Conservation (phyloP, 2,797 vertebrate species). For the Dryobates pubescens region DNA sequence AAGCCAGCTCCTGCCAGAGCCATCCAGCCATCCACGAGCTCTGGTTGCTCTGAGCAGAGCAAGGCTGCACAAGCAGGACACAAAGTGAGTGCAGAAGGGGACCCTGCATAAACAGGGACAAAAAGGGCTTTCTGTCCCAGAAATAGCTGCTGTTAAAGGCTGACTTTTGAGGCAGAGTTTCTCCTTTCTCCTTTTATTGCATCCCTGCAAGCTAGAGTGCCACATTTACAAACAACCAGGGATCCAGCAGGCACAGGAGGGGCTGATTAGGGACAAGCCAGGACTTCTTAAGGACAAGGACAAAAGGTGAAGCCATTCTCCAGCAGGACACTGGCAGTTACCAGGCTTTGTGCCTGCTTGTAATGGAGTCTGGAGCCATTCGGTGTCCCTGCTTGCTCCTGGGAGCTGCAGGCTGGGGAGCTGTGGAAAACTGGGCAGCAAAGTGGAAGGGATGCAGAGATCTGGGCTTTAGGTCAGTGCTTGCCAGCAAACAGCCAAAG, state of each 20-base stretch:
- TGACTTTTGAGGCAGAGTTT: background rate
- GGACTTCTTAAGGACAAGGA: background rate
- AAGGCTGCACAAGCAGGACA: background rate
- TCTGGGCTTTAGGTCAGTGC: background rate
- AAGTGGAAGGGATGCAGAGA: background rate
- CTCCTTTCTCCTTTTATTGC: background rate
- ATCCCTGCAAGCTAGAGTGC: background rate
- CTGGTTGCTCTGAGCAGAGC: background rate
- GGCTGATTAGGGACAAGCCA: background rate
- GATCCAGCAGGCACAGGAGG: background rate
- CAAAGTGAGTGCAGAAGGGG: too few relatives aligned
- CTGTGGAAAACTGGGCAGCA: background rate
- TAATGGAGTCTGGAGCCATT: background rate
- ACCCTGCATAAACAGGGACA: background rate
- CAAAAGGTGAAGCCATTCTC: background rate
- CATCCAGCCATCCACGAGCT: accelerated
- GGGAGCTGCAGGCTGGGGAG: background rate
- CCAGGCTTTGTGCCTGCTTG: background rate
- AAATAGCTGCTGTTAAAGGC: background rate
- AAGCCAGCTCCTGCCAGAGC: background rate
- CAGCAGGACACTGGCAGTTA: accelerated
- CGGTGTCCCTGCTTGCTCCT: background rate
- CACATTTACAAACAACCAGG: background rate
- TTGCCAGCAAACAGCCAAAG: background rate
- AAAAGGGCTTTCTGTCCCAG: background rate